Evolutionary conservation across 2,888 invertebrate species (phyloP).

Genomic region (Netelia melanura): DNA sequence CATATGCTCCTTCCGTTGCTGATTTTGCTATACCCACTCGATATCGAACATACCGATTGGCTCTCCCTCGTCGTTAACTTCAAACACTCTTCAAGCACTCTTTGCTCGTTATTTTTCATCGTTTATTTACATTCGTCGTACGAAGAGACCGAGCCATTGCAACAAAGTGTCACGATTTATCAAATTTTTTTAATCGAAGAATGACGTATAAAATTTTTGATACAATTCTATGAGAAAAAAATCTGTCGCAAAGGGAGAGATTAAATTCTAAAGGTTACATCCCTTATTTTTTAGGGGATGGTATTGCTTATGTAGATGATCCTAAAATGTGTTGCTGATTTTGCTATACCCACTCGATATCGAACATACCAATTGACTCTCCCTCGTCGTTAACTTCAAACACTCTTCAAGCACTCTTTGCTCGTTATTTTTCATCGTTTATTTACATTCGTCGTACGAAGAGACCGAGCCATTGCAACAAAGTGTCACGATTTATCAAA

Average conservation of each 20-base stretch:
- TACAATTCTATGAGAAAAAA: no score
- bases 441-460: no score
- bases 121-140: no score
- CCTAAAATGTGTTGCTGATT: not conserved
- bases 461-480: no score
- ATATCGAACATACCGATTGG: not conserved
- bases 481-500: no score
- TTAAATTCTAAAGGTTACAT: no score
- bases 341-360: slow-evolving; percentile 2
- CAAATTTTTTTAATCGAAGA: no score
- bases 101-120: not conserved
- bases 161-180: no score
- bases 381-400: not conserved
- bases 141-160: no score
- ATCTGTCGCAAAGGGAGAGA: no score
- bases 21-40: slow-evolving; percentile 6
- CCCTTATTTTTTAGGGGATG: not conserved
- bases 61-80: not conserved
- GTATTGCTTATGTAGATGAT: slow-evolving; percentile 17
- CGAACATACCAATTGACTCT: not conserved
- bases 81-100: not conserved
- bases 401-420: not conserved
- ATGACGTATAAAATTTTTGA: no score
- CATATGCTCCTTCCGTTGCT: slow-evolving; percentile 22
- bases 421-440: not conserved